Conservation (phyloP, 1,140 invertebrate genomes). For the Drosophila carrolli region DNA sequence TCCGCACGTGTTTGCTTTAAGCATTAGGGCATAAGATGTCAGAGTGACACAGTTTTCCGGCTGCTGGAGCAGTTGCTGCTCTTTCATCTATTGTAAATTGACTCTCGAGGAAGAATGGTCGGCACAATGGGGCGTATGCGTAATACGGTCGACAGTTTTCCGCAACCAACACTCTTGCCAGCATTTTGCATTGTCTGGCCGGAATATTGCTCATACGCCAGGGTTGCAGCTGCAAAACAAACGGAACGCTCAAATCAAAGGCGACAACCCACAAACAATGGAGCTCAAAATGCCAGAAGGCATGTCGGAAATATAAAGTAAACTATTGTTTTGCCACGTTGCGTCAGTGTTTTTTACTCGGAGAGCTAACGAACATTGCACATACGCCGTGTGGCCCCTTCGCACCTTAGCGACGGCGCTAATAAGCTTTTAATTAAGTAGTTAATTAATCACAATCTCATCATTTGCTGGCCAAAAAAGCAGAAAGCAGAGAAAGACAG, state of each 20-base stretch:
- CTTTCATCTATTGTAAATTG: slow-evolving; percentile 59
- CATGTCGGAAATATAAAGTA: slow-evolving; percentile 44
- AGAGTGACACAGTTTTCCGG: slow-evolving; percentile 32
- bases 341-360: slow-evolving; percentile 26
- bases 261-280: slow-evolving; percentile 44
- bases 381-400: slow-evolving; percentile 28
- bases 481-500: slow-evolving; percentile 11
- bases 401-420: slow-evolving; percentile 9
- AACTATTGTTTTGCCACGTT: slow-evolving; percentile 39
- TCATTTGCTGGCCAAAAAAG: slow-evolving; percentile 19
- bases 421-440: slow-evolving; percentile 78
- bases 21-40: slow-evolving; percentile 20
- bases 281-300: slow-evolving; percentile 34
- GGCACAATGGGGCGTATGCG: slow-evolving; percentile 53
- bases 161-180: not conserved
- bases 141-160: slow-evolving; percentile 42
- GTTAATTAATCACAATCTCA: slow-evolving; percentile 72
- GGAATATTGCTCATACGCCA: slow-evolving; percentile 19
- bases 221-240: slow-evolving; percentile 13
- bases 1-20: slow-evolving; percentile 26
- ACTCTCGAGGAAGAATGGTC: slow-evolving; percentile 28
- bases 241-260: slow-evolving; percentile 51
- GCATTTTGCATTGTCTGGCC: slow-evolving; percentile 33
- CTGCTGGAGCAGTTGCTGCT: slow-evolving; percentile 5
- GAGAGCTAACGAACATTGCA: slow-evolving; percentile 20